These are phyloP conservation scores for Xyliphius kryptos DNA, from an alignment of 2,113 vertebrate genomes.

Conservation along the genomic window DNA sequence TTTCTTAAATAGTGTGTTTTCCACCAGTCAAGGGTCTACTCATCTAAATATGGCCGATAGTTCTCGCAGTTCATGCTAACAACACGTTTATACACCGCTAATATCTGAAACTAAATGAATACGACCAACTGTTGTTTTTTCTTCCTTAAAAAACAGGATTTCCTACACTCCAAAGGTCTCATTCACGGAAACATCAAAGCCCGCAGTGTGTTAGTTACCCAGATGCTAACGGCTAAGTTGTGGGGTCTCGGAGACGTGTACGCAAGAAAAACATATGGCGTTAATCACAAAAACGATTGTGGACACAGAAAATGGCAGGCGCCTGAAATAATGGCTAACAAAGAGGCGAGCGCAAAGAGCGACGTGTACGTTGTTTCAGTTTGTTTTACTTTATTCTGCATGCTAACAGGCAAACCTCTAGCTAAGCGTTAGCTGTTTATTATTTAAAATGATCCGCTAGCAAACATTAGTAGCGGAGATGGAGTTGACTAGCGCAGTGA, in stretches of 20 bases:
- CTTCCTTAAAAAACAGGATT: conserved; percentile 60
- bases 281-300: conserved; percentile 43
- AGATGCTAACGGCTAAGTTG: conserved; percentile 75
- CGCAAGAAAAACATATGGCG: conserved; percentile 53
- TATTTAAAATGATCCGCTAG: too few species aligned
- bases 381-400: too few species aligned
- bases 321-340: conserved; percentile 75
- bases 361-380: conserved; percentile 80
- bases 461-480: too few species aligned
- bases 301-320: conserved; percentile 90
- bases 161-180: conserved; percentile 76
- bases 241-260: conserved; percentile 79
- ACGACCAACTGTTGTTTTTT: neutral
- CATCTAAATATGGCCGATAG: too few species aligned
- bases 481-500: too few species aligned
- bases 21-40: too few species aligned
- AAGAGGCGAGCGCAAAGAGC: conserved; percentile 60
- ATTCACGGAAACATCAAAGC: conserved; percentile 84
- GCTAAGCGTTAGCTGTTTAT: too few species aligned
- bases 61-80: too few species aligned
- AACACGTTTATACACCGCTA: too few species aligned
- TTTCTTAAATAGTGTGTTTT: too few species aligned
- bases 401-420: too few species aligned
- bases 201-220: conserved; percentile 75
- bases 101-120: too few species aligned